A percentile compares a stretch with the other conserved stretches of the same genome.
Evolutionary conservation across 2,888 invertebrate genomes (phyloP).

Genomic region (Calameuta pallipes): DNA sequence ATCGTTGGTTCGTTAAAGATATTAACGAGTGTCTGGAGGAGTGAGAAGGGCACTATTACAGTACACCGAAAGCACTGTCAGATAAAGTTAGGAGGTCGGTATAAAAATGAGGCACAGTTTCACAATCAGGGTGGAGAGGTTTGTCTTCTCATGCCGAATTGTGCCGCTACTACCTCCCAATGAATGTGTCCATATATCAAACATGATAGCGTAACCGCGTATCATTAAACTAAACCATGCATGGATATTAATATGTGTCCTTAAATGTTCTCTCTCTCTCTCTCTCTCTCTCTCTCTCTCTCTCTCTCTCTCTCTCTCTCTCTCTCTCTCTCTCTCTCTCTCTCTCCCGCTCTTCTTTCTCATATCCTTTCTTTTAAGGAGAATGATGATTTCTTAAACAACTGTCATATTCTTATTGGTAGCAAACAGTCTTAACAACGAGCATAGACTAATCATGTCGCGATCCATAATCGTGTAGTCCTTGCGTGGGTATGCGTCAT

Average conservation of each 20-base stretch:
- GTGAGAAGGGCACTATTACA: conserved; percentile 25
- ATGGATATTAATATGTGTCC: conserved; percentile 63
- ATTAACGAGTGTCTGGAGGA: conserved; percentile 37
- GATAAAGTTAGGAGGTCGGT: conserved; percentile 56
- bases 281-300: too few species aligned
- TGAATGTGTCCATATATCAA: conserved; percentile 61
- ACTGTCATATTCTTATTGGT: conserved; percentile 59
- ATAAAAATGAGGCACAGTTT: conserved; percentile 64
- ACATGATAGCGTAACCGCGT: conserved; percentile 46
- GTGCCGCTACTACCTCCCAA: conserved; percentile 60
- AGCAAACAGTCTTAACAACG: conserved; percentile 65
- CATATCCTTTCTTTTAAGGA: conserved; percentile 16
- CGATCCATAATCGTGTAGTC: conserved; percentile 60
- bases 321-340: too few species aligned
- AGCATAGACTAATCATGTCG: conserved; percentile 63
- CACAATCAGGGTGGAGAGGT: conserved; percentile 54
- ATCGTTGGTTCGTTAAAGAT: conserved; percentile 42
- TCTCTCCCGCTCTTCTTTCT: conserved; percentile 11
- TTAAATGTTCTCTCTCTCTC: conserved; percentile 50
- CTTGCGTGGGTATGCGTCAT: conserved; percentile 62
- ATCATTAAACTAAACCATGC: conserved; percentile 62
- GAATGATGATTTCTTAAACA: conserved; percentile 40
- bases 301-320: too few species aligned
- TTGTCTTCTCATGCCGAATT: conserved; percentile 45
- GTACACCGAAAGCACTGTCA: conserved; percentile 44